Evolutionary conservation across 2,888 invertebrate species (phyloP), one percentile per base, ranked within the genome.

Genomic region (Gortyna flavago): DNA sequence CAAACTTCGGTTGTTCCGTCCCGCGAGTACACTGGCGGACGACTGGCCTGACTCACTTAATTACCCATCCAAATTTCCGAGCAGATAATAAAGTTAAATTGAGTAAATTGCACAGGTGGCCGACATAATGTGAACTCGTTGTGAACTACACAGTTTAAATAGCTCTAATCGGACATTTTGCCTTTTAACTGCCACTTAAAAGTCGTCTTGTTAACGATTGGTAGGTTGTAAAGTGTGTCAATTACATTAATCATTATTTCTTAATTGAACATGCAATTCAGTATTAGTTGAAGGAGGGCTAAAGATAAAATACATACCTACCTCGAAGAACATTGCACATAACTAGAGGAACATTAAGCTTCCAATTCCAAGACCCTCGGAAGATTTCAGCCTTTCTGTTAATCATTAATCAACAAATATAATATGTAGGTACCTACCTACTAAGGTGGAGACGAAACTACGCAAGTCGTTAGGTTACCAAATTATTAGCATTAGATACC

Each of bases 41-140:
- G 54, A 48, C 57, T 38, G 66, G 69, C 76, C 91, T 88, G 89
- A 91, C 89, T 92, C 92, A 90, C 90, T 91, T 93, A 94, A 94
- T 94, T 94, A 93, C 89, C 91, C 88, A 87, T 91, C 92, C 90
- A 82, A 93, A 93, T 92, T 93, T 92, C 91, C 89, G 85, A 89
- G 88, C 89, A 93, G 90, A 93, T 93, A 92, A 94, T 94, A 93
- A 94, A 94, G 91, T 93, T 93, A 93, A 94, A 95, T 94, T 94
- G 93, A 91, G 92, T 93, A 93, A 94, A 94, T 93, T 94, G 91
- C 90, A 91, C 93, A 93, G 94, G 93, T 94, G 93, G 91, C 89
- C 91, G 81, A 81, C 89, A 89, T 91, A 87, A 90, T 89, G 89
- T 90, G 86, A 84, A 89, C 89, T 90, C 88, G 83, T 75, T 85